Conservation (phyloP, 1,140 invertebrate genomes). For the Wasmannia auropunctata region DNA sequence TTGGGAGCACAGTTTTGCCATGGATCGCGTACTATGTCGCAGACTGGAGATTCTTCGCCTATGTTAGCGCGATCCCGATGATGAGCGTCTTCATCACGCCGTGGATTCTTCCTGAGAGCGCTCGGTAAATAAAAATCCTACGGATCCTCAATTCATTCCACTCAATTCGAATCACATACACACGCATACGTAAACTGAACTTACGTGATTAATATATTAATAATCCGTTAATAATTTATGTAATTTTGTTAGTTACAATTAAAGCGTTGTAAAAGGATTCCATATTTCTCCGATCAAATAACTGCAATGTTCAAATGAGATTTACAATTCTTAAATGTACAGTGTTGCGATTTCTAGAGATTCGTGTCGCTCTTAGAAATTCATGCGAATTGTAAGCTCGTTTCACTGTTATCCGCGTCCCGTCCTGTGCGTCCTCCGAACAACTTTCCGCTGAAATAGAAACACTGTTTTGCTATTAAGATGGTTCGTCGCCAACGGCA, state of each 20-base stretch:
- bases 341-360: neutral
- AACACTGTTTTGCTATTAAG: conserved; percentile 66
- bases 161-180: neutral
- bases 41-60: conserved; percentile 80
- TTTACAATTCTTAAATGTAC: neutral
- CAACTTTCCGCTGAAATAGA: conserved; percentile 8
- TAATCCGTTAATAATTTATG: neutral
- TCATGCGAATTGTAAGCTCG: neutral
- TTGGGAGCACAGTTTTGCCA: conserved; percentile 80
- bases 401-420: neutral
- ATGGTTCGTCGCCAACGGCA: conserved; percentile 82
- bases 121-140: conserved; percentile 73
- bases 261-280: neutral
- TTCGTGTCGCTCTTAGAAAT: neutral
- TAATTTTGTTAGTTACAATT: neutral
- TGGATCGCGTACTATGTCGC: conserved; percentile 83
- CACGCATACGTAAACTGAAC: no score
- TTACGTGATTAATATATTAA: neutral
- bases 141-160: neutral
- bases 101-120: conserved; percentile 84
- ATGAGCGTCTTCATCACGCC: conserved; percentile 79
- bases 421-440: neutral
- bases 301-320: neutral
- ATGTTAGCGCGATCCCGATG: conserved; percentile 78
- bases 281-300: neutral